These are phyloP conservation scores for Muscina levida DNA, from an alignment of 2,888 invertebrate species.

Conservation along the genomic window DNA sequence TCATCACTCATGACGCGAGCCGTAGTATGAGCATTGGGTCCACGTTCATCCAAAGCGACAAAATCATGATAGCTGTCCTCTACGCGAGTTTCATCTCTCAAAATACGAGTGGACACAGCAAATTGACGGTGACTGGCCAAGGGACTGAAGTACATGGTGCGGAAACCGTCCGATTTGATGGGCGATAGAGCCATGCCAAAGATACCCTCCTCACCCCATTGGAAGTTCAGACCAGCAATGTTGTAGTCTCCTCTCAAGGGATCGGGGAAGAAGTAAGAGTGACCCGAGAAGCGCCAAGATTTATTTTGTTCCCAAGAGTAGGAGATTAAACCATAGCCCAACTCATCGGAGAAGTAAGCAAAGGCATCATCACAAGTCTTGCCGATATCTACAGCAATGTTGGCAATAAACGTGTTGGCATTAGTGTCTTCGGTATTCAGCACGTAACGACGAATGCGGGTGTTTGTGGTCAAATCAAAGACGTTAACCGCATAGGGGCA, in stretches of 20 bases:
- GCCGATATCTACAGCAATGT: constrained; percentile 90
- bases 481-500: constrained; percentile 90
- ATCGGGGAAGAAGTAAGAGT: constrained; percentile 90
- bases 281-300: constrained; percentile 88
- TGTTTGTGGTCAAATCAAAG: constrained; percentile 88
- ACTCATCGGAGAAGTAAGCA: constrained; percentile 90
- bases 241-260: constrained; percentile 89
- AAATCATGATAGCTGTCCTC: constrained; percentile 87
- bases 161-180: constrained; percentile 84
- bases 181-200: constrained; percentile 89
- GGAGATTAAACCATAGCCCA: constrained; percentile 89
- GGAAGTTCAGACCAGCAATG: constrained; percentile 90
- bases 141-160: constrained; percentile 89
- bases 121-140: constrained; percentile 89
- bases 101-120: constrained; percentile 87
- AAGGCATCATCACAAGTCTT: constrained; percentile 87
- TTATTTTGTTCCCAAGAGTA: constrained; percentile 89
- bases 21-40: constrained; percentile 86
- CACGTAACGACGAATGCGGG: constrained; percentile 85
- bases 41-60: constrained; percentile 83
- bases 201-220: constrained; percentile 91
- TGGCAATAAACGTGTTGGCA: constrained; percentile 90
- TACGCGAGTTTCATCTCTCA: constrained; percentile 85
- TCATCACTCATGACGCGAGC: constrained; percentile 87
- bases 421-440: constrained; percentile 88